phyloP scores from a whole-genome alignment of 2,888 invertebrate genomes.

The Drosophila testacea region DNA sequence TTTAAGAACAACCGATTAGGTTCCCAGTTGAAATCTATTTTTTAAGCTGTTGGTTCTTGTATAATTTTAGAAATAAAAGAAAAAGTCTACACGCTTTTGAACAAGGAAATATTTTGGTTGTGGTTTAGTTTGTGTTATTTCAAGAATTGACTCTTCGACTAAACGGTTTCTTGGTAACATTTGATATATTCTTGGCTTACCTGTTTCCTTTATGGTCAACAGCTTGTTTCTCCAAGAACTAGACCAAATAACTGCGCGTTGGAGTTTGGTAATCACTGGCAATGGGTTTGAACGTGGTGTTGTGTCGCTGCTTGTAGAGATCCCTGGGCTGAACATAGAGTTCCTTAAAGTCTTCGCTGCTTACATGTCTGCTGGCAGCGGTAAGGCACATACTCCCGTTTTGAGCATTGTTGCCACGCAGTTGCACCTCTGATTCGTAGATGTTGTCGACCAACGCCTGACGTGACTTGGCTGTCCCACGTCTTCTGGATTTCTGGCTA shows the following conservation, averaged over 20 bases:
- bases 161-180: neutral
- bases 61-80: no score
- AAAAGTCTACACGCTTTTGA: no score
- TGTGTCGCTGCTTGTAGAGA: constrained; percentile 81
- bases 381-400: constrained; percentile 44
- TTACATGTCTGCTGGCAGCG: constrained; percentile 55
- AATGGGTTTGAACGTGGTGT: constrained; percentile 83
- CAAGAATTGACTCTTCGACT: no score
- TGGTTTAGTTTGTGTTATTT: no score
- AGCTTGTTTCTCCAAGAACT: constrained; percentile 20
- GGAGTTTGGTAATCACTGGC: constrained; percentile 81
- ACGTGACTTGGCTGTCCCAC: constrained; percentile 64
- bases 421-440: constrained; percentile 82
- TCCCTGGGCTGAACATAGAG: constrained; percentile 83
- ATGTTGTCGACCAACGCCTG: constrained; percentile 82
- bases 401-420: constrained; percentile 46
- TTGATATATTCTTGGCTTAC: neutral
- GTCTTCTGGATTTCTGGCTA: constrained; percentile 33
- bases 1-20: no score
- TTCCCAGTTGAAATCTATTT: no score
- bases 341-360: constrained; percentile 81
- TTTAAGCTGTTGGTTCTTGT: no score
- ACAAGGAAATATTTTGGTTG: no score
- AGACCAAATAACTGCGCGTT: constrained; percentile 82
- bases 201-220: neutral